Percentiles rank a stretch among this genome's conserved stretches.
These are phyloP conservation scores for Porphyrio hochstetteri DNA, from an alignment of 2,113 vertebrate genomes.

Conservation along the genomic window DNA sequence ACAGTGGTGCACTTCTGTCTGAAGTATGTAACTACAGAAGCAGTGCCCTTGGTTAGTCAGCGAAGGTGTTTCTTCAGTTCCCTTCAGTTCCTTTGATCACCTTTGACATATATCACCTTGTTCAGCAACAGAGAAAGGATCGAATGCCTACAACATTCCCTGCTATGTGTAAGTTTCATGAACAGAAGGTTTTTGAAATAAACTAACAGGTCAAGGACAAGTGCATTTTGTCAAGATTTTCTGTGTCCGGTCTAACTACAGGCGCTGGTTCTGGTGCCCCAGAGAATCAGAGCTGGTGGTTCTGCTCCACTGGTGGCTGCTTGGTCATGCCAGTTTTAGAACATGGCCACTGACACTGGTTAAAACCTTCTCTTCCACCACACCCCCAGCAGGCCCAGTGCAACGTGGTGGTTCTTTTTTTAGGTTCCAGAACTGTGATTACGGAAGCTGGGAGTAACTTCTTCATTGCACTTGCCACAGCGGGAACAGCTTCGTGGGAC, in stretches of 20 bases:
- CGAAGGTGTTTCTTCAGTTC: constrained; percentile 11
- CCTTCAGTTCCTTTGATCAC: neutral
- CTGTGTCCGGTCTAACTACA: constrained; percentile 15
- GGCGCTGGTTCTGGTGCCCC: neutral
- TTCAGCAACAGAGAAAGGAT: constrained; percentile 36
- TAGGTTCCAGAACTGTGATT: neutral
- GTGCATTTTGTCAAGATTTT: constrained; percentile 44
- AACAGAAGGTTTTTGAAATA: constrained; percentile 57
- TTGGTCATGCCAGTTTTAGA: neutral
- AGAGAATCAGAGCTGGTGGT: neutral
- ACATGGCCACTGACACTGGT: neutral
- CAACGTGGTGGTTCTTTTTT: neutral
- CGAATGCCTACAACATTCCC: constrained; percentile 27
- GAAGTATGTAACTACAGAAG: neutral
- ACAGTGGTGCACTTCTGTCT: neutral
- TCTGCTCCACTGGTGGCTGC: neutral
- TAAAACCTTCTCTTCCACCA: neutral
- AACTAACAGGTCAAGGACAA: constrained; percentile 48
- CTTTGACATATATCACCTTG: neutral
- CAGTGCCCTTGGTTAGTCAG: neutral
- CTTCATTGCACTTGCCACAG: neutral
- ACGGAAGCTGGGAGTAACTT: neutral
- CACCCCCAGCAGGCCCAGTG: neutral
- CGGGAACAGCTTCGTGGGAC: fast-evolving
- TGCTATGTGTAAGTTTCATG: constrained; percentile 50